Conservation (phyloP, 2,113 vertebrate genomes). For the Clarias magur region DNA sequence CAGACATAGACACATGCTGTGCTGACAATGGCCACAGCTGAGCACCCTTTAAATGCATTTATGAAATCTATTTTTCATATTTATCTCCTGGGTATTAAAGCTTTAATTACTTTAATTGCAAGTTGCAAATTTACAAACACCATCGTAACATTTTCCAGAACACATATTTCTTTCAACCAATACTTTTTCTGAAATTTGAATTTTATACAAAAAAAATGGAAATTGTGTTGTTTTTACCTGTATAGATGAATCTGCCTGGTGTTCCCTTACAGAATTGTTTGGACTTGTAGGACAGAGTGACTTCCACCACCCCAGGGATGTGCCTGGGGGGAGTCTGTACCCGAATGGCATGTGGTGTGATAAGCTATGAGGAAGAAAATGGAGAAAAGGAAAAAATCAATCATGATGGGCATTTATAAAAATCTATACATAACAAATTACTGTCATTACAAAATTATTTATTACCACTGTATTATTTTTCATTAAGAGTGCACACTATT, state of each 20-base stretch:
- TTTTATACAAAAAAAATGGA: no score
- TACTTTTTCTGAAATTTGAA: background rate
- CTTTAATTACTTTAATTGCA: conserved; percentile 25
- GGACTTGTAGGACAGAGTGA: conserved; percentile 98
- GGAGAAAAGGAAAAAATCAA: conserved; percentile 27
- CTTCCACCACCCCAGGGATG: conserved; percentile 98
- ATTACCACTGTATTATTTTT: background rate
- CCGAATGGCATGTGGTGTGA: conserved; percentile 96
- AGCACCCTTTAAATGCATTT: conserved; percentile 46
- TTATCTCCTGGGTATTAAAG: conserved; percentile 33
- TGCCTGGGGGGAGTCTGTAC: conserved; percentile 98
- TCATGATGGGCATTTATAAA: conserved; percentile 43
- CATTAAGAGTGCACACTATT: background rate
- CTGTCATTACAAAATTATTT: background rate
- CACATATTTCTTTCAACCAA: background rate
- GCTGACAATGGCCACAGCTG: conserved; percentile 51
- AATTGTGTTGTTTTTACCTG: conserved; percentile 76
- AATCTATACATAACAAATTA: background rate
- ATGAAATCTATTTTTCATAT: conserved; percentile 36
- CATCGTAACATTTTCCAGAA: background rate
- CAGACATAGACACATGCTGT: conserved; percentile 43
- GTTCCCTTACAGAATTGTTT: conserved; percentile 99
- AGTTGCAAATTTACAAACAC: conserved; percentile 12
- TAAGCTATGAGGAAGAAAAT: conserved; percentile 76
- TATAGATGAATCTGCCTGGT: conserved; percentile 99